These are phyloP conservation scores for Atta cephalotes DNA, from an alignment of 1,140 invertebrate genomes.

Conservation along the genomic window DNA sequence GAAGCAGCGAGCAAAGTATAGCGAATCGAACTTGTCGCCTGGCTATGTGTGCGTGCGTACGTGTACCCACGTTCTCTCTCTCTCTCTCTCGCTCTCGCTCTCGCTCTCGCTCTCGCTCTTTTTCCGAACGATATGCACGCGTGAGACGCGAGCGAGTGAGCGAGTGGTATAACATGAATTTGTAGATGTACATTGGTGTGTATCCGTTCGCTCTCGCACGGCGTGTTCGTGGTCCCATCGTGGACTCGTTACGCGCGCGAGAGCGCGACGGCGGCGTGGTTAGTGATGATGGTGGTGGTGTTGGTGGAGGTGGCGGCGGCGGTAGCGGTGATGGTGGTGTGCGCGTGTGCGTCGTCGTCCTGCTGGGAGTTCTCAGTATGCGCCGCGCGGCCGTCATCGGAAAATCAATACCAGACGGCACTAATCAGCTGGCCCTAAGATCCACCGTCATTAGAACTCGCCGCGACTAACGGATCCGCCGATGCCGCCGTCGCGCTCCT, in stretches of 20 bases:
- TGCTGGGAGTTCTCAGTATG: conserved; percentile 75
- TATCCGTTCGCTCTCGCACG: conserved; percentile 30
- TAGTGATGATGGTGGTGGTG: not conserved
- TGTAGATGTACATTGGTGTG: not conserved
- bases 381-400: conserved; percentile 81
- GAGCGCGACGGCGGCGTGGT: conserved; percentile 56
- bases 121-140: conserved; percentile 17
- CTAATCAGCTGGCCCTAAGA: conserved; percentile 85
- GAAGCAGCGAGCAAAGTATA: conserved; percentile 53
- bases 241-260: conserved; percentile 64
- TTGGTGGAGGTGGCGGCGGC: not conserved
- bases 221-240: conserved; percentile 58
- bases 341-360: conserved; percentile 74
- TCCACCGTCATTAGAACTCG: conserved; percentile 78
- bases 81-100: not conserved
- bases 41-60: not conserved
- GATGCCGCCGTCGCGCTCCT: not conserved
- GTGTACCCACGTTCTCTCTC: no score
- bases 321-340: conserved; percentile 21
- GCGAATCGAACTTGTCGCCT: conserved; percentile 59
- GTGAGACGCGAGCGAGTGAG: conserved; percentile 28
- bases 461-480: conserved; percentile 52
- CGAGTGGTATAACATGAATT: not conserved
- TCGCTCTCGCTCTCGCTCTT: not conserved
- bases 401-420: conserved; percentile 85